Base-by-base conservation (phyloP, 2,888 invertebrate genomes). In the Alentia gelatinosa region DNA sequence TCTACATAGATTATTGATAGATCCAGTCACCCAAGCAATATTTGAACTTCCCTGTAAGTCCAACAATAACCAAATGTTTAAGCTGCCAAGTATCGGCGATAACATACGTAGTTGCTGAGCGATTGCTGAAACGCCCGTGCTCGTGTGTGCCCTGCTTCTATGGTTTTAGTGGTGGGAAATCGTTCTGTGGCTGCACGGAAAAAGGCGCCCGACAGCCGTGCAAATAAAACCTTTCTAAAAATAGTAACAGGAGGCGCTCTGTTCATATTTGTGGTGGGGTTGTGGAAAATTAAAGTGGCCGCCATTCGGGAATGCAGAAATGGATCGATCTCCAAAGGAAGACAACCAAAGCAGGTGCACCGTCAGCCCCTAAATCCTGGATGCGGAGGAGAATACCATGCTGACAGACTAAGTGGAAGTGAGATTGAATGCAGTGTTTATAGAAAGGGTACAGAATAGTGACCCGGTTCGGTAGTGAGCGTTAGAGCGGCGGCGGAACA, bases 201-300 rank as follows among this genome's bases (percentile, higher is more conserved):
- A 56, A 68, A 68, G 68, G 68, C 68, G 68, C 68, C 68, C 68
- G 68, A 3, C 30, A 68, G 68, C 68, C 30, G 68, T n/a, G 33
- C 68, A 68, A 68, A 68, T 68, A 68, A 68, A 68, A 68, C 68
- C 30, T 12, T 68, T 30, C 68, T 68, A 68, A 30, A 63, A 68
- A 68, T 68, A 68, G 68, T 3, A 68, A 68, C 68, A 68, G 30
- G 68, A 30, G 30, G 68, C 30, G 68, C 68, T 30, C 68, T 68
- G 68, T 68, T 68, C 68, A 68, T 68, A 68, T 68, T 68, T 68
- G 68, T 68, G 68, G 68, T 68, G 68, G 68, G 68, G 68, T 68
- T 68, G 68, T 68, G 68, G 68, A 68, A 68, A 68, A 68, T 68
- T 68, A 68, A 68, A 68, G 30, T 68, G 30, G n/a, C 68, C 68